Evolutionary conservation across 1,140 invertebrate genomes (phyloP).

Genomic region (Neotoxoptera formosana): DNA sequence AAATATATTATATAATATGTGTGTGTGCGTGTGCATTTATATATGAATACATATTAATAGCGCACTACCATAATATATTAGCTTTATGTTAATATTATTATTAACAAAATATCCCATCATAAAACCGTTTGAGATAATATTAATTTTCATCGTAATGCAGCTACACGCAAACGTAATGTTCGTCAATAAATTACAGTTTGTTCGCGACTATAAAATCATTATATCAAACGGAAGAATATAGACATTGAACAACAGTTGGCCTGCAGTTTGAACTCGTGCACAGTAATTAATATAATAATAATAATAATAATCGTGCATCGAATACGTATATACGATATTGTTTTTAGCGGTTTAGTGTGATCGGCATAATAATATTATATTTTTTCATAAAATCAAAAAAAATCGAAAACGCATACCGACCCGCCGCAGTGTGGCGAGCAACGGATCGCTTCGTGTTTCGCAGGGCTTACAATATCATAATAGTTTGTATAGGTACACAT

Average conservation of each 20-base stretch:
- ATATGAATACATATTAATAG: neutral
- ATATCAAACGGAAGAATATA: neutral
- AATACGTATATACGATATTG: neutral
- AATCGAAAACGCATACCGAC: neutral
- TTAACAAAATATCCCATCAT: neutral
- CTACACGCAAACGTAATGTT: neutral
- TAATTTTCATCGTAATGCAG: neutral
- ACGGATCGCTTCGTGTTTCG: neutral
- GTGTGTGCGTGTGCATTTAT: neutral
- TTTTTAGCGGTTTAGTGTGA: neutral
- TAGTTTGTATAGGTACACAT: neutral
- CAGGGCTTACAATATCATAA: no score
- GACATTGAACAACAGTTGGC: neutral
- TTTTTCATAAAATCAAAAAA: neutral
- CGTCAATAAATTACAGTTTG: neutral
- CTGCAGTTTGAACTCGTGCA: neutral
- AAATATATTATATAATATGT: no score
- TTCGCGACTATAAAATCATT: no score
- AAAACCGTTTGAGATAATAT: neutral
- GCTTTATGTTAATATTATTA: constrained; percentile 3
- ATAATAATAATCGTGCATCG: neutral
- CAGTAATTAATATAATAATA: neutral
- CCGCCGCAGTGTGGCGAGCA: neutral
- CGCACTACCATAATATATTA: neutral
- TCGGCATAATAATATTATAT: no score